Base-by-base conservation (phyloP, 2,888 invertebrate genomes). In the Willowsia nigromaculata region DNA sequence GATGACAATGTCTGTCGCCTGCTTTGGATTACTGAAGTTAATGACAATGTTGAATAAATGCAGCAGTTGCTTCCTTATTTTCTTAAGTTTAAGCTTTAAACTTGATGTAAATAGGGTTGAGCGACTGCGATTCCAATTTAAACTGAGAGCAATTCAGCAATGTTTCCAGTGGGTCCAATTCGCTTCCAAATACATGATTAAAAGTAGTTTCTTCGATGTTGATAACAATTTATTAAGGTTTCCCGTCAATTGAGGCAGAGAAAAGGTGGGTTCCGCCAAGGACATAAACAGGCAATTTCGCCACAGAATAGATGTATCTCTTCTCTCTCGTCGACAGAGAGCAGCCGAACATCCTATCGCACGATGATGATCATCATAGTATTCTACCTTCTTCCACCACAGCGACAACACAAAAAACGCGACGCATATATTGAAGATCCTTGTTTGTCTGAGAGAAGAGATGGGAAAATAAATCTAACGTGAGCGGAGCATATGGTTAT, bases 401-500 rank as follows among this genome's bases (percentile, higher is more conserved):
- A 40, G 1, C 22, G 27, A 40, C 40, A 15, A 43, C 40, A 43
- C 40, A 71, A 40, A 43, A 18, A n/a, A 43, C 9, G 4, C 22
- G 25, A 71, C n/a, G 1, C 6, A 6, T 27, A 33, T 65, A 65
- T 65, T 33, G 37, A 30, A 5, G n/a, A 71, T 71, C 25, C 71
- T 71, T 43, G 71, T 71, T 71, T 71, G 71, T 43, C 43, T 15
- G n/a, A 43, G 2, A 43, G n/a, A 71, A 71, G 37, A 71, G 62
- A 71, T 40, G 43, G 71, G 71, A 43, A 43, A 65, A 65, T 65
- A 65, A 65, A 65, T 65, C 80, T 80, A 47, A 83, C 15, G 68
- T 40, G 83, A 71, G 13, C 76, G 65, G 27, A 65, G 88, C 88
- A 88, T 88, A 59, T 88, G 78, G 30, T 65, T 30, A 78, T 25